A percentile compares a stretch with the other conserved stretches of the same genome.
phyloP scores from a whole-genome alignment of 2,797 vertebrate genomes.

The Crax fasciolata region DNA sequence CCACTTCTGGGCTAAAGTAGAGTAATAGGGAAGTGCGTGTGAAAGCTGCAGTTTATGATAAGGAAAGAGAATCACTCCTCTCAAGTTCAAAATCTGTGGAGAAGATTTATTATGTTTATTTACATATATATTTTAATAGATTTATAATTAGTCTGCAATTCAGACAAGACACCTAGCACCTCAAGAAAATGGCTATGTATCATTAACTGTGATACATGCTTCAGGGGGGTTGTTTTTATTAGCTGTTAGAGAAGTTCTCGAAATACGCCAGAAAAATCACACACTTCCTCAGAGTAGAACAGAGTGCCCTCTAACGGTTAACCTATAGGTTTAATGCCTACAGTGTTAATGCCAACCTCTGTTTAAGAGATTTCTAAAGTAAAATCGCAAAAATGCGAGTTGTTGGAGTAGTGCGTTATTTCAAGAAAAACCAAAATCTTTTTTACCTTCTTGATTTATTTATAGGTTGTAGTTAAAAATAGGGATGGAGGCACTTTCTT shows the following conservation, averaged over 20 bases:
- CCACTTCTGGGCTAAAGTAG: not conserved
- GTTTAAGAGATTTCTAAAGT: not conserved
- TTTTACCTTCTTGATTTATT: not conserved
- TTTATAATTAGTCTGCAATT: not conserved
- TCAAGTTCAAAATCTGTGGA: not conserved
- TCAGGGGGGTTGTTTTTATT: not conserved
- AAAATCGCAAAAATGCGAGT: not conserved
- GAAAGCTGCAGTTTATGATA: not conserved
- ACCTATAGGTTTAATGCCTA: not conserved
- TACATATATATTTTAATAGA: not conserved
- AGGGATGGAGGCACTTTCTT: not conserved
- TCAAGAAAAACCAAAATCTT: not conserved
- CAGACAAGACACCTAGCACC: not conserved
- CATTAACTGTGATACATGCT: not conserved
- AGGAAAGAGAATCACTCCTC: not conserved
- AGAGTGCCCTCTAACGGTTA: slow-evolving; percentile 48
- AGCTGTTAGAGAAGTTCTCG: not conserved
- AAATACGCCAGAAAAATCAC: not conserved
- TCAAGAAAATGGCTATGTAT: not conserved
- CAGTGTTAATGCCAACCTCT: fast-evolving
- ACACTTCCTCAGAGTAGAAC: not conserved
- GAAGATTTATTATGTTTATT: not conserved
- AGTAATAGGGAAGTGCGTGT: not conserved
- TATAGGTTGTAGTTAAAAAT: not conserved
- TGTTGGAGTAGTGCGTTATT: not conserved